Percentiles rank a stretch among this genome's conserved stretches.
phyloP scores from a whole-genome alignment of 1,140 invertebrate genomes.

The Penaeus vannamei region DNA sequence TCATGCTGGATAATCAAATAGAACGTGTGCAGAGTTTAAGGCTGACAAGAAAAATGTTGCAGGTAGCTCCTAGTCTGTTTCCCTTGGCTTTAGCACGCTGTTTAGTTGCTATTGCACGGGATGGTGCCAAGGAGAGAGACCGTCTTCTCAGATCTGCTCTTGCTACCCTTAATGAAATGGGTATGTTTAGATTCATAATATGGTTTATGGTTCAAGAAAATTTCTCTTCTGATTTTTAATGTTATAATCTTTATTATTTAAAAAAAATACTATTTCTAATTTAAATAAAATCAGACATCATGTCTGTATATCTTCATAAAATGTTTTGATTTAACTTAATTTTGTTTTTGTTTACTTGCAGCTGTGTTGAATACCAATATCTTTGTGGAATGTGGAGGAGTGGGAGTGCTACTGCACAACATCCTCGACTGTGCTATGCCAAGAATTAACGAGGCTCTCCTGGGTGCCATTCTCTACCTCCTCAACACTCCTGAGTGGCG shows the following conservation, averaged over 20 bases:
- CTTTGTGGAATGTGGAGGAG: conserved; percentile 86
- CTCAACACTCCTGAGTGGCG: conserved; percentile 90
- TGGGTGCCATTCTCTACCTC: conserved; percentile 88
- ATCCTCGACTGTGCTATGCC: conserved; percentile 84
- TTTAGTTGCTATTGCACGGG: conserved; percentile 86
- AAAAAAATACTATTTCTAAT: no score
- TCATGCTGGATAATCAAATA: conserved; percentile 85
- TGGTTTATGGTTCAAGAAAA: no score
- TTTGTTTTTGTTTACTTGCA: conserved; percentile 70
- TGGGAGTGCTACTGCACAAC: conserved; percentile 85
- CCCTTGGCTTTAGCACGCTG: conserved; percentile 80
- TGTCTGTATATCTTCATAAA: background rate
- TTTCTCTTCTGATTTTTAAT: conserved; percentile 29
- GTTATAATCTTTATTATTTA: background rate
- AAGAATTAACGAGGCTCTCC: conserved; percentile 82
- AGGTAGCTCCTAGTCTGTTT: conserved; percentile 79
- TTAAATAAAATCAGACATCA: no score
- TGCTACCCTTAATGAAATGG: conserved; percentile 89
- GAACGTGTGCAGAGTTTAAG: conserved; percentile 92
- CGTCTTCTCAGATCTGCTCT: conserved; percentile 84
- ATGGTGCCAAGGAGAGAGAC: conserved; percentile 82
- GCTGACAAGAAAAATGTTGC: conserved; percentile 78
- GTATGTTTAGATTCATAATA: conserved; percentile 71
- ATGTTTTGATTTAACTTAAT: conserved; percentile 9
- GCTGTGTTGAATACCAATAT: conserved; percentile 86